Evolutionary conservation across 2,888 invertebrate genomes (phyloP).

Genomic region (Cephus spinipes): DNA sequence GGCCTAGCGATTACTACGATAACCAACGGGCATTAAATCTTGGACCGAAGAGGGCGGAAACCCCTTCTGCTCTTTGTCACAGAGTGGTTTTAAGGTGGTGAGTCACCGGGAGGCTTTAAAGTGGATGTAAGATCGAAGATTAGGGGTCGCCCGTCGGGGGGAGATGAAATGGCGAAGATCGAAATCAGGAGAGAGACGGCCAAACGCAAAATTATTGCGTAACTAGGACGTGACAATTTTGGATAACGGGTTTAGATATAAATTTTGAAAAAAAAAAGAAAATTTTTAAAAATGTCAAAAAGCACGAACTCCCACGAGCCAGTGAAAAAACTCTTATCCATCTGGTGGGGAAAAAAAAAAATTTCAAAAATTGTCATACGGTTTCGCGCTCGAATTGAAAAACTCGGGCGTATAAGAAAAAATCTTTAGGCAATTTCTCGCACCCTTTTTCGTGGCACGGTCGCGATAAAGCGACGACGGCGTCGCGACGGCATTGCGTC

Average conservation of each 20-base stretch:
- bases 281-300: background rate
- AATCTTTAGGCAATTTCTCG: constrained; percentile 53
- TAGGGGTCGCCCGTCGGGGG: background rate
- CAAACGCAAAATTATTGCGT: background rate
- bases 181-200: background rate
- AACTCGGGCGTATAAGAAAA: constrained; percentile 22
- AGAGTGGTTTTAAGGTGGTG: constrained; percentile 51
- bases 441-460: constrained; percentile 32
- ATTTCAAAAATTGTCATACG: background rate
- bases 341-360: background rate
- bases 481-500: constrained; percentile 23
- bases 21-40: constrained; percentile 63
- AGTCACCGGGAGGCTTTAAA: constrained; percentile 53
- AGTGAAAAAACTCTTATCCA: background rate
- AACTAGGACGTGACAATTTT: background rate
- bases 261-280: background rate
- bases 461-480: constrained; percentile 51
- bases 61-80: constrained; percentile 45
- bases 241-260: background rate
- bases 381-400: constrained; percentile 19
- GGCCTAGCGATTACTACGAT: constrained; percentile 58
- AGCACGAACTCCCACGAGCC: background rate
- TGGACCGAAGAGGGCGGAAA: constrained; percentile 56
- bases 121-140: constrained; percentile 25
- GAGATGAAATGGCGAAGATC: background rate